Evolutionary conservation across 2,113 vertebrate genomes (phyloP).

Genomic region (Muscicapa adusta): DNA sequence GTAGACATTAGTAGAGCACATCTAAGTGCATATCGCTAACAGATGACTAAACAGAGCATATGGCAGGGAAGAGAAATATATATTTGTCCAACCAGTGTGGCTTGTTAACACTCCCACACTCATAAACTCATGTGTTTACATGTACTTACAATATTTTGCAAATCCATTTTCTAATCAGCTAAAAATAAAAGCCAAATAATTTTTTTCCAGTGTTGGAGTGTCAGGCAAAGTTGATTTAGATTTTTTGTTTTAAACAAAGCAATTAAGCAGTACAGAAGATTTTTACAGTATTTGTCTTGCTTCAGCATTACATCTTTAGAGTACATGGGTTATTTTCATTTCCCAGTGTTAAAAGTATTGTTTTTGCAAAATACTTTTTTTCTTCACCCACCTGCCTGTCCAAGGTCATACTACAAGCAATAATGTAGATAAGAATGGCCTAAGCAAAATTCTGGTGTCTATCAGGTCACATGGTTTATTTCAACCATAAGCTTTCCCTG

Average conservation of each 20-base stretch:
- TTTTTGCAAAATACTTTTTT: neutral
- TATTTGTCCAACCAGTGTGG: constrained; percentile 50
- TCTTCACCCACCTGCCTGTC: neutral
- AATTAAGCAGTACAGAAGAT: neutral
- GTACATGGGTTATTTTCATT: neutral
- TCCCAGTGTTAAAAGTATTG: neutral
- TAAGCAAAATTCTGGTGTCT: neutral
- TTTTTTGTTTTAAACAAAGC: neutral
- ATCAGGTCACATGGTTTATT: neutral
- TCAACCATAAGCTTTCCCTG: neutral
- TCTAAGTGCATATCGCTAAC: constrained; percentile 49
- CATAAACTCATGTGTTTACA: constrained; percentile 37
- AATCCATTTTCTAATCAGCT: neutral
- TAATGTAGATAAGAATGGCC: neutral
- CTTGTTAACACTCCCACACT: constrained; percentile 62
- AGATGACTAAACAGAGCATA: constrained; percentile 62
- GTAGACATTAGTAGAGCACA: constrained; percentile 56
- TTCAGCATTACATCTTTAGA: neutral
- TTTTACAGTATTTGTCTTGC: neutral
- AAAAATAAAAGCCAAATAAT: constrained; percentile 41
- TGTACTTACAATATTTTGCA: constrained; percentile 4
- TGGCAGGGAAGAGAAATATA: constrained; percentile 58
- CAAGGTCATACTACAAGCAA: neutral
- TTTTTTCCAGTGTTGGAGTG: neutral
- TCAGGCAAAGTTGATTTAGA: constrained; percentile 9